Evolutionary conservation across 2,113 vertebrate genomes (phyloP).

Genomic region (pig (Sus scrofa)): T2T-Sscrofa CM000817.6:70232001-70232500

Average conservation of each 20-base stretch:
- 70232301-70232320: slow-evolving; percentile 30
- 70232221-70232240: not conserved
- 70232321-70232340: slow-evolving; percentile 39
- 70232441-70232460: not conserved
- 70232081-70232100: not conserved
- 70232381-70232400: not conserved
- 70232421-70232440: slow-evolving; percentile 51
- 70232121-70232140: not conserved
- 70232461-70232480: not conserved
- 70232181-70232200: not conserved
- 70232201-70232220: not conserved
- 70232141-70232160: not conserved
- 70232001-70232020: not conserved
- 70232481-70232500: not conserved
- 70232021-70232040: not conserved
- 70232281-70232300: not conserved
- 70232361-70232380: not conserved
- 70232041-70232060: rapidly evolving
- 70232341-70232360: not conserved
- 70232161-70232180: not conserved
- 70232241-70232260: not conserved
- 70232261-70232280: slow-evolving; percentile 8
- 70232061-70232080: not conserved
- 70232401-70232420: not conserved
- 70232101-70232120: not conserved